These are phyloP conservation scores for Umimayanthus chanpuru DNA, from an alignment of 92 coral and sea anemone species.

Conservation along the genomic window DNA sequence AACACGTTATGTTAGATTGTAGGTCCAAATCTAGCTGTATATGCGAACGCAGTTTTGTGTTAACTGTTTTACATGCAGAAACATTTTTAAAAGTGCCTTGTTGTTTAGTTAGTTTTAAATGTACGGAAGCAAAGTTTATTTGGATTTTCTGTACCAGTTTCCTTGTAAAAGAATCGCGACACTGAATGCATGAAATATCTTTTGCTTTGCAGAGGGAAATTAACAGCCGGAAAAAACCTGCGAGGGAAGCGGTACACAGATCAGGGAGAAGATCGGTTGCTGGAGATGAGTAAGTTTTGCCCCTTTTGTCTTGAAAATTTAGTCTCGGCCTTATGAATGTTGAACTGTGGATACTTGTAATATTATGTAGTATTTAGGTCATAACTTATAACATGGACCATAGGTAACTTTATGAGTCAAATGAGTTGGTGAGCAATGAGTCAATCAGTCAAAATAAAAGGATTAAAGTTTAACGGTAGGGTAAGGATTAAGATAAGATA, in stretches of 20 bases:
- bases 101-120: too few relatives aligned
- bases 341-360: neutral
- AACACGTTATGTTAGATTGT: too few relatives aligned
- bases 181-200: neutral
- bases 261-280: constrained; percentile 66
- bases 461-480: too few relatives aligned
- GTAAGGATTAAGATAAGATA: too few relatives aligned
- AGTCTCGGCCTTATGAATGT: neutral
- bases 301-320: neutral
- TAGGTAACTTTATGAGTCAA: too few relatives aligned
- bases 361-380: neutral
- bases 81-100: neutral
- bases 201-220: constrained; percentile 57
- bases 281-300: constrained; percentile 60
- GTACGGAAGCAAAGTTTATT: neutral
- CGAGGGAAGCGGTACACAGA: constrained; percentile 50
- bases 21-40: too few relatives aligned
- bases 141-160: neutral
- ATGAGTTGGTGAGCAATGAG: too few relatives aligned
- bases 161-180: neutral
- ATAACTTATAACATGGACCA: neutral
- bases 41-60: neutral
- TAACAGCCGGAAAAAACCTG: constrained; percentile 55
- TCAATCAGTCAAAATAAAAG: too few relatives aligned
- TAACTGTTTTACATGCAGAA: neutral